Conservation (phyloP, 2,113 vertebrate genomes). For the Scolopax mira region DNA sequence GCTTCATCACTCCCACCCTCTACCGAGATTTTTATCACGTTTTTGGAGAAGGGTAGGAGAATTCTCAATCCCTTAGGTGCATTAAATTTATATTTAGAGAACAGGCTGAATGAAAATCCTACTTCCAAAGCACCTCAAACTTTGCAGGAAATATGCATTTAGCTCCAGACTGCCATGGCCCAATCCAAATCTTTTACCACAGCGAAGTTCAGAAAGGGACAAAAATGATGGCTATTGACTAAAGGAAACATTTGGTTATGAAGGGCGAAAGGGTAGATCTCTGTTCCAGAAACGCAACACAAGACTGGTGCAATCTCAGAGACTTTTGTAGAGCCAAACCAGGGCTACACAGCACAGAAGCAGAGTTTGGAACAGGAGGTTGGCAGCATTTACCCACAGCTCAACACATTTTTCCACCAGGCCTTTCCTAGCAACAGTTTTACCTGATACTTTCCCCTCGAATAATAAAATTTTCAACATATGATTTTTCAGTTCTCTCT, state of each 20-base stretch:
- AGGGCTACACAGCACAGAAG: constrained; percentile 54
- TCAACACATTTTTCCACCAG: constrained; percentile 51
- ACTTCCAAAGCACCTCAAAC: background rate
- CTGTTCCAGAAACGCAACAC: constrained; percentile 32
- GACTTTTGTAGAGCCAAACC: constrained; percentile 43
- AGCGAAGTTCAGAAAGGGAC: background rate
- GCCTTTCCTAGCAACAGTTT: constrained; percentile 7
- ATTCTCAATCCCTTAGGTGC: background rate
- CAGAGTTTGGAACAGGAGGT: constrained; percentile 58
- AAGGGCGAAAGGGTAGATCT: background rate
- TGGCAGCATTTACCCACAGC: constrained; percentile 42
- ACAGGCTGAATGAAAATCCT: background rate
- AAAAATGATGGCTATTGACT: background rate
- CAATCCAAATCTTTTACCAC: background rate
- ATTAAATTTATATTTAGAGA: constrained; percentile 1
- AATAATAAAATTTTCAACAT: constrained; percentile 33
- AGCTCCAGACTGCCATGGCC: background rate
- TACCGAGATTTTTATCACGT: background rate
- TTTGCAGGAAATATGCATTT: background rate
- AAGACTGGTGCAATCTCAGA: constrained; percentile 39
- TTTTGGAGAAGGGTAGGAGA: background rate
- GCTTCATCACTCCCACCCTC: background rate
- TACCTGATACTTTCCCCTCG: background rate
- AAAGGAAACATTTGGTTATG: constrained; percentile 3
- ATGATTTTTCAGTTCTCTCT: constrained; percentile 39